Percentiles rank a stretch among this genome's conserved stretches.
Evolutionary conservation across 2,113 vertebrate species (phyloP).

Genomic region (Athene noctua): DNA sequence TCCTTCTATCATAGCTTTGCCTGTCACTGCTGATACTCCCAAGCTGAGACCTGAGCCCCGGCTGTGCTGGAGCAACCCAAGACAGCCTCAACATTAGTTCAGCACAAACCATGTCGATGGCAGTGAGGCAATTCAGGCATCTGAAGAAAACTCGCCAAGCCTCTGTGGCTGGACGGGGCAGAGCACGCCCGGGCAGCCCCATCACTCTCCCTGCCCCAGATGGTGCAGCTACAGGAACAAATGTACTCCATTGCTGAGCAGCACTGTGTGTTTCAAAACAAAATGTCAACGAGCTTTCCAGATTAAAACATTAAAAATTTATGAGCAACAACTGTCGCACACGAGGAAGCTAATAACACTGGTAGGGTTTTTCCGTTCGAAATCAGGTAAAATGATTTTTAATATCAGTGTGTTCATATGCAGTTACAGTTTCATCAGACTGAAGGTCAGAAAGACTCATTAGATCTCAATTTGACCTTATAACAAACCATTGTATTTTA

Average conservation of each 20-base stretch:
- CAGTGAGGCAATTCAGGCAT: background rate
- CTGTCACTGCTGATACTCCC: background rate
- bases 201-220: background rate
- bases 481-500: background rate
- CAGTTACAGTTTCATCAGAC: background rate
- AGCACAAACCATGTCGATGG: background rate
- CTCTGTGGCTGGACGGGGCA: background rate
- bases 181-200: background rate
- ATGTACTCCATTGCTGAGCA: background rate
- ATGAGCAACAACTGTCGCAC: constrained; percentile 37
- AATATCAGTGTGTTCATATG: background rate
- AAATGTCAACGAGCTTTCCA: constrained; percentile 63
- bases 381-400: background rate
- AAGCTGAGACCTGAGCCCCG: background rate
- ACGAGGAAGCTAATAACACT: background rate
- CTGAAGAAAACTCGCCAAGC: background rate
- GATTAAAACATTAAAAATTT: constrained; percentile 68
- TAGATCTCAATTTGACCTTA: background rate
- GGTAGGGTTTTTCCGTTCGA: background rate
- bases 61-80: background rate
- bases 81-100: fast-evolving
- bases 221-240: background rate
- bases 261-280: background rate
- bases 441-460: background rate
- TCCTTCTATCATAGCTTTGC: background rate